phyloP scores from a whole-genome alignment of 23 tunicate genomes.

The Phallusia fumigata region DNA sequence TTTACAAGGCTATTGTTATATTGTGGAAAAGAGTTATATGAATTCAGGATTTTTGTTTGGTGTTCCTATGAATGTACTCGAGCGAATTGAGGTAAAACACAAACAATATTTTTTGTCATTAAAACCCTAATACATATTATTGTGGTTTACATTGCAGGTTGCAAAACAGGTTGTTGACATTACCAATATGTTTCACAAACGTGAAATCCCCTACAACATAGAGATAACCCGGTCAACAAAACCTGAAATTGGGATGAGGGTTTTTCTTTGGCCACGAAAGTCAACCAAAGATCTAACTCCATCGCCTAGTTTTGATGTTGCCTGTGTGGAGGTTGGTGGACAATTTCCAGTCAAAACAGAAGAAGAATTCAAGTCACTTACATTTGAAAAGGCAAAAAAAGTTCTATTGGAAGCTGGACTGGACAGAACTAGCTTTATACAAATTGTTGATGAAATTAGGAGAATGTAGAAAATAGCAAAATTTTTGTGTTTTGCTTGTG shows the following conservation, averaged over 20 bases:
- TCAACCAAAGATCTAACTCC: conserved; percentile 47
- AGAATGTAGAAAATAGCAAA: not conserved
- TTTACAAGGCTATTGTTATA: conserved; percentile 34
- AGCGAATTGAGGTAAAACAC: conserved; percentile 31
- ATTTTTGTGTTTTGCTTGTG: not conserved
- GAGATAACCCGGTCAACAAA: conserved; percentile 43
- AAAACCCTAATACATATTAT: not conserved
- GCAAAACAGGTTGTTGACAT: conserved; percentile 52
- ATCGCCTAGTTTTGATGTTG: conserved; percentile 67
- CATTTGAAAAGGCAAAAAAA: conserved; percentile 21
- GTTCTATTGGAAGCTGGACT: conserved; percentile 26
- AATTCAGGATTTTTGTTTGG: conserved; percentile 55
- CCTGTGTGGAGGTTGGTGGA: conserved; percentile 93
- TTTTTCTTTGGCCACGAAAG: conserved; percentile 63
- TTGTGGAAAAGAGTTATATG: conserved; percentile 15
- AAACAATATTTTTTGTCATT: not conserved
- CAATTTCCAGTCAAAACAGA: conserved; percentile 75
- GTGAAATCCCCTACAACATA: conserved; percentile 66
- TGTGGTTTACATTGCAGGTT: conserved; percentile 30
- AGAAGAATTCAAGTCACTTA: conserved; percentile 51
- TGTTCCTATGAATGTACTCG: conserved; percentile 10
- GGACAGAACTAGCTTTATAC: conserved; percentile 24
- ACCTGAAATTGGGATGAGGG: conserved; percentile 21
- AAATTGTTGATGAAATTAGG: conserved; percentile 22
- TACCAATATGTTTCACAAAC: conserved; percentile 47